Percentiles rank a stretch among this genome's conserved stretches.
These are phyloP conservation scores for Meiosimyza decipiens DNA, from an alignment of 2,888 invertebrate species.

Conservation along the genomic window DNA sequence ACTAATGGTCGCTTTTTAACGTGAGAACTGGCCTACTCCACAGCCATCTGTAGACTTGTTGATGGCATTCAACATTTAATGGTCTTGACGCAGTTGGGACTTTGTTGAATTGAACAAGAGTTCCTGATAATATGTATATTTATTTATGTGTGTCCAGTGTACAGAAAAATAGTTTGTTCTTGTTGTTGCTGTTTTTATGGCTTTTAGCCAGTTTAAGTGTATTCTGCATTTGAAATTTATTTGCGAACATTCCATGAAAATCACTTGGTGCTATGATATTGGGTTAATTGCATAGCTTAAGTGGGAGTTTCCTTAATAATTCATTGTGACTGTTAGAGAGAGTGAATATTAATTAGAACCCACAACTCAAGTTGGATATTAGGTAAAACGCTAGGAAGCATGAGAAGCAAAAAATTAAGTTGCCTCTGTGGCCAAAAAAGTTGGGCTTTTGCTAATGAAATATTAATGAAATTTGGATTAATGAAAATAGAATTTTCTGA, in stretches of 20 bases:
- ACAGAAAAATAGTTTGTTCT: background rate
- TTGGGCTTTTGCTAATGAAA: no score
- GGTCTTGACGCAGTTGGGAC: conserved; percentile 1
- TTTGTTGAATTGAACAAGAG: background rate
- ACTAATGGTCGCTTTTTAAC: no score
- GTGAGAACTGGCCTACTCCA: background rate
- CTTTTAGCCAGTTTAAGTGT: background rate
- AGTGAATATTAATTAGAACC: no score
- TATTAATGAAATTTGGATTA: no score
- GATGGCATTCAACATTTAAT: conserved; percentile 11
- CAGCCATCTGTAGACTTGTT: conserved; percentile 18
- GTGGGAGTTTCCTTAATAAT: conserved; percentile 15
- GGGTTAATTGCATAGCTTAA: conserved; percentile 21
- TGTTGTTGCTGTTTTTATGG: background rate
- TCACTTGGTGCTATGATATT: background rate
- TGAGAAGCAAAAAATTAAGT: no score
- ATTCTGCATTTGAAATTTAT: conserved; percentile 19
- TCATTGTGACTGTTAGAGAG: background rate
- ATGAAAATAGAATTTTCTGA: no score
- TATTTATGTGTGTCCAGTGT: no score
- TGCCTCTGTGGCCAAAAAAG: no score
- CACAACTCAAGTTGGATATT: no score
- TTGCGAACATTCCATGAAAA: background rate
- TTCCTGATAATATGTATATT: background rate
- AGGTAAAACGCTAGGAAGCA: no score